Base-by-base conservation (phyloP, 1,140 invertebrate genomes). In the Contarinia nasturtii region DNA sequence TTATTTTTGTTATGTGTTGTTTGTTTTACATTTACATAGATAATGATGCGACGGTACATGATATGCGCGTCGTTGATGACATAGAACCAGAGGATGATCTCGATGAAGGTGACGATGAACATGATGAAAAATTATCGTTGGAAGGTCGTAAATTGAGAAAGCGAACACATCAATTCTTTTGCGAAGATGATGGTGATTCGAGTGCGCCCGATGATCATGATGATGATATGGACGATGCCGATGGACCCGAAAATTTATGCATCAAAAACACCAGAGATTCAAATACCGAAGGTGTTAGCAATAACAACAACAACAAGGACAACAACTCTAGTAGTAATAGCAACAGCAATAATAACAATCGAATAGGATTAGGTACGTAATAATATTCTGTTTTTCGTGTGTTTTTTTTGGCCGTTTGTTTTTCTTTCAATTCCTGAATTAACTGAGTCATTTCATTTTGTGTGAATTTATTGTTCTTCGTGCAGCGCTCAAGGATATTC, bases 231-330 rank as follows among this genome's bases (percentile, higher is more conserved):
- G 47, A 48, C 8, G 53, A 52, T 36, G 58, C 53, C 19, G 61
- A 63, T 36, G 61, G 56, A 2, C 61, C 68, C 4, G 69, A 71
- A 51, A 68, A 71, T 53, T 54, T 71, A 1, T 68, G 68, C 49
- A 63, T 67, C 50, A 70, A 69, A 40, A 55, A 56, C 27, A 8
- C 43, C 12, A 20, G 21, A 22, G 45, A 42, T n/a, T 45, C 45
- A 42, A 45, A 49, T 46, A 44, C 22, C n/a, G 44, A 46, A 40
- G 15, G 44, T 17, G 19, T 19, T 50, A 59, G 48, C 40, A 60
- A 57, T 21, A 52, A 61, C n/a, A 63, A 59, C 49, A 63, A 27
- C 27, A 27, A 27, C 27, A 27, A 27, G 27, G 27, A 27, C 27
- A 45, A 49, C 45, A 44, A 37, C n/a, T 34, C 40, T 36, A 21